phyloP scores from a whole-genome alignment of 2,888 invertebrate species.

The Aplocera efformata region DNA sequence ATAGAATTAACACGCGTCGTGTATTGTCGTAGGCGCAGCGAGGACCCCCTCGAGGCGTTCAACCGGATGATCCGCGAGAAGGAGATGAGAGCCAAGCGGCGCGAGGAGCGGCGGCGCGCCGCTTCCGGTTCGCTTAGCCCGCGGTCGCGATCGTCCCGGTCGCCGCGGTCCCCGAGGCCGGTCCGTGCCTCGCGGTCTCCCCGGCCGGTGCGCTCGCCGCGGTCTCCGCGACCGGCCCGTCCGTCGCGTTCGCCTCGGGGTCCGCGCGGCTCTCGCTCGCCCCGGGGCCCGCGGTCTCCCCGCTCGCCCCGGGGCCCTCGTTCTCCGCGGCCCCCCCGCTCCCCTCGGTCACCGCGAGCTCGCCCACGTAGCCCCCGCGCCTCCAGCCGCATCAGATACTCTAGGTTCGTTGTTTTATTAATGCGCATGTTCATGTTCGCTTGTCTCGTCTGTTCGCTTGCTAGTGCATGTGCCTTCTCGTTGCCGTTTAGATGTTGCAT shows the following conservation, averaged over 20 bases:
- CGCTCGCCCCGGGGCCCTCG: slow-evolving; percentile 36
- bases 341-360: slow-evolving; percentile 40
- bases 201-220: slow-evolving; percentile 33
- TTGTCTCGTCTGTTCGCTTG: slow-evolving; percentile 13
- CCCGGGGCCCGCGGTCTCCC: too few relatives aligned
- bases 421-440: slow-evolving; percentile 15
- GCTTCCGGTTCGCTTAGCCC: slow-evolving; percentile 63
- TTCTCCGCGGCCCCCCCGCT: slow-evolving; percentile 40
- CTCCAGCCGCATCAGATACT: slow-evolving; percentile 60
- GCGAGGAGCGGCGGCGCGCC: slow-evolving; percentile 81
- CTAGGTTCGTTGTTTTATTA: slow-evolving; percentile 56
- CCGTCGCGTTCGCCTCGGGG: slow-evolving; percentile 37
- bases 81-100: slow-evolving; percentile 85
- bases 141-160: slow-evolving; percentile 56
- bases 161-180: slow-evolving; percentile 41
- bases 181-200: slow-evolving; percentile 43
- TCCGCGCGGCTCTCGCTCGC: slow-evolving; percentile 30
- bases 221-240: slow-evolving; percentile 32
- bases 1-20: slow-evolving; percentile 13
- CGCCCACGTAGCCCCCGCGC: slow-evolving; percentile 29
- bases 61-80: slow-evolving; percentile 92
- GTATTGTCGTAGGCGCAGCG: slow-evolving; percentile 83
- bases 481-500: slow-evolving; percentile 4
- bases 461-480: slow-evolving; percentile 4
- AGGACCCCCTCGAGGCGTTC: slow-evolving; percentile 93